phyloP scores from a whole-genome alignment of 2,113 vertebrate genomes.

The Atherinomorus stipes region DNA sequence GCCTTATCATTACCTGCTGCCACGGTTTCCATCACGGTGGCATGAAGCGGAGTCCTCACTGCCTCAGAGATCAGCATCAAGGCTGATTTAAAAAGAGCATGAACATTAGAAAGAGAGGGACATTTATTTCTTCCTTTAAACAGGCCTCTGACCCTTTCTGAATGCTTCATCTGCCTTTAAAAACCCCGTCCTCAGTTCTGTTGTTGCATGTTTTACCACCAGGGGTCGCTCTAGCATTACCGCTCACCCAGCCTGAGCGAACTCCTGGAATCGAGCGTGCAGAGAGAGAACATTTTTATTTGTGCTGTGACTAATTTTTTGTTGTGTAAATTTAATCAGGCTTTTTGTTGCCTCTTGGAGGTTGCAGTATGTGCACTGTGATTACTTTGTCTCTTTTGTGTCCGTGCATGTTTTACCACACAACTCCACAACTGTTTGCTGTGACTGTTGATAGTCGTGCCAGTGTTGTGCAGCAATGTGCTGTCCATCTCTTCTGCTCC shows the following conservation, averaged over 20 bases:
- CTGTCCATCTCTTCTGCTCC: conserved; percentile 7
- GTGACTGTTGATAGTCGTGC: not conserved
- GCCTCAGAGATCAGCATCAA: conserved; percentile 35
- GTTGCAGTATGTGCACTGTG: not conserved
- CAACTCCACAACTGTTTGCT: not conserved
- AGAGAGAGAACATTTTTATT: not conserved
- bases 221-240: conserved; percentile 75
- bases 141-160: not conserved
- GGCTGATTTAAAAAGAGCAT: conserved; percentile 1
- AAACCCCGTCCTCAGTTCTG: conserved; percentile 19
- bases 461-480: not conserved
- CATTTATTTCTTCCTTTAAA: not conserved
- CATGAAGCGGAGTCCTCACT: not conserved
- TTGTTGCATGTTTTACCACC: conserved; percentile 53
- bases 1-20: conserved; percentile 21
- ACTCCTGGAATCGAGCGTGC: not conserved
- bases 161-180: not conserved
- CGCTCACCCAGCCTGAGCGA: conserved; percentile 12
- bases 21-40: conserved; percentile 17
- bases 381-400: not conserved
- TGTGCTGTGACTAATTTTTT: not conserved
- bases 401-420: not conserved
- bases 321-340: not conserved
- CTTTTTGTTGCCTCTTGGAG: not conserved
- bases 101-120: not conserved